Evolutionary conservation across 2,797 vertebrate species (phyloP).

Genomic region (Taeniopygia guttata): DNA sequence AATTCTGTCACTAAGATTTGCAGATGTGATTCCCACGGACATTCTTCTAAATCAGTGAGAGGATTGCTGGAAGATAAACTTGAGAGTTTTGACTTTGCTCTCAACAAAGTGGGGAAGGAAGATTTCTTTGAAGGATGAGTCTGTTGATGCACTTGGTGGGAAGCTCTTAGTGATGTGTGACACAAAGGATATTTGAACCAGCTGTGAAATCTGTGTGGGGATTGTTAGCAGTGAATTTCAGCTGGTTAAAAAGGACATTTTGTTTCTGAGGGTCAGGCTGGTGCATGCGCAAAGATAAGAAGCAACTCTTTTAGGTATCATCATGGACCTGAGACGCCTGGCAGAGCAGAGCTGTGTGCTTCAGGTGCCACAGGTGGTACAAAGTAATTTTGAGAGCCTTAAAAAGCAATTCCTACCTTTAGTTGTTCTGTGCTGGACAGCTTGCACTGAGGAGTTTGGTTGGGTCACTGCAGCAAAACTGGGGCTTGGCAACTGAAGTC

Average conservation of each 20-base stretch:
- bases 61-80: not conserved
- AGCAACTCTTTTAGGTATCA: not conserved
- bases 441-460: not conserved
- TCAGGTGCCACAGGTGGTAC: not conserved
- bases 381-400: not conserved
- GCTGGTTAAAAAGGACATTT: not conserved
- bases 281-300: not conserved
- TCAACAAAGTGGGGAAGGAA: not conserved
- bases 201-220: not conserved
- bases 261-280: not conserved
- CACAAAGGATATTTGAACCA: not conserved
- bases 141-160: not conserved
- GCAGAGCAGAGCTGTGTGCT: not conserved
- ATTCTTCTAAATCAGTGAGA: not conserved
- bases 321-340: fast-evolving
- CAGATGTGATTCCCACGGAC: not conserved
- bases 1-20: not conserved
- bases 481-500: not conserved
- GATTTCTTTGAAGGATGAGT: not conserved
- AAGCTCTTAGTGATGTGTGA: not conserved
- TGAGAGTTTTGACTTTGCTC: not conserved
- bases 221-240: not conserved
- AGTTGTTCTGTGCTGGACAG: not conserved
- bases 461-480: not conserved
- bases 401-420: not conserved